Base-by-base conservation (phyloP, 2,797 vertebrate species). In the Smutsia temminckii region DNA sequence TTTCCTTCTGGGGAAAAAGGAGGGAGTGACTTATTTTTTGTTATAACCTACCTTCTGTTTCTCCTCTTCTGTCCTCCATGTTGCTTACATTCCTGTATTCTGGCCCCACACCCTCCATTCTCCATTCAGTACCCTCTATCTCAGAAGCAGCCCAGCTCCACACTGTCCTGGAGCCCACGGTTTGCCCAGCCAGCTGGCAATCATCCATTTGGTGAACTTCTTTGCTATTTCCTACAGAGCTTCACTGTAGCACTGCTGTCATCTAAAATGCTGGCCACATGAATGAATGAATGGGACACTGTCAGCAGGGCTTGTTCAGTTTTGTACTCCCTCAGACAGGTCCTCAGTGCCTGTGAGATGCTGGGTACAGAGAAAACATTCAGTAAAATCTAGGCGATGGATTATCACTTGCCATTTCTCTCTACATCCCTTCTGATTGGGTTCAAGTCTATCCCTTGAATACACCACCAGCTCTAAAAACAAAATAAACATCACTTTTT, bases 1-100 rank as follows among this genome's bases (percentile, higher is more conserved):
- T 87, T 66, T 94, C 83, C 51, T 84, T 87, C 77, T 57, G 21
- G 37, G n/a, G 27, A 34, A 79, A 79, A 63, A 5, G 7, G 55
- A 80, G 8, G 46, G 32, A 16, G 21, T 37, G 12, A 8, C 13
- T 83, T 51, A 8, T 61, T 46, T 72, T 40, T 78, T 9, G 3
- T 27, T 80, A 14, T 34, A 16, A 49, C 37, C 90, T 29, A n/a
- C 51, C 29, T 51, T 42, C 71, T 34, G 20, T 18, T 79, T 71
- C 80, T n/a, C 40, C 40, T 9, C 53, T 34, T 90, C 53, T 85
- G 5, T 78, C 75, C 40, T 63, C 84, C 32, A 7, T 7, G 0
- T 23, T 66, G 5, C 49, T 81, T 89, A 6, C 18, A 40, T 63
- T 46, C 64, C 69, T 17, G 1, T 79, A 9, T 40, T 55, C 51